Percentiles rank a stretch among this genome's conserved stretches.
Evolutionary conservation across 1,140 invertebrate species (phyloP).

Genomic region (Drosophila virilis): DNA sequence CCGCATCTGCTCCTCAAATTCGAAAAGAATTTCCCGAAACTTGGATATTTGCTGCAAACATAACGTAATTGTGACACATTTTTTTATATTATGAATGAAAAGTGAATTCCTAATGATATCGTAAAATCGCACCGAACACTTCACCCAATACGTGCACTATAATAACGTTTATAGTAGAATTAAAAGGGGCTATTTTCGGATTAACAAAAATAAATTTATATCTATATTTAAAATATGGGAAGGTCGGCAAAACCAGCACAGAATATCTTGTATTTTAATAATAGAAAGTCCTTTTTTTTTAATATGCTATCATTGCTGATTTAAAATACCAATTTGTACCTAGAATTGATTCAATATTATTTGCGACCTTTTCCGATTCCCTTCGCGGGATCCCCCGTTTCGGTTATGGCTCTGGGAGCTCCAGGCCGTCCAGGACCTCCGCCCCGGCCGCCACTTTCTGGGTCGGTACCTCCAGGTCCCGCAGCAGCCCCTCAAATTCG

Average conservation of each 20-base stretch:
- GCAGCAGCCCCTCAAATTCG: constrained; percentile 27
- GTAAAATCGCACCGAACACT: background rate
- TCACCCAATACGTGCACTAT: background rate
- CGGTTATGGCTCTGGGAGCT: background rate
- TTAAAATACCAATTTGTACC: background rate
- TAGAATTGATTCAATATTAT: background rate
- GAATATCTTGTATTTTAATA: too few relatives aligned
- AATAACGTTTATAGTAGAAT: background rate
- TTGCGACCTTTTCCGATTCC: background rate
- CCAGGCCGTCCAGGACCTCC: background rate
- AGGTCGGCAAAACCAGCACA: too few relatives aligned
- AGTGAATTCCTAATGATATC: too few relatives aligned
- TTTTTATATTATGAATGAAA: background rate
- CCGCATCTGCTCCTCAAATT: constrained; percentile 3
- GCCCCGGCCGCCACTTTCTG: background rate
- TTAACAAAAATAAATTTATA: too few relatives aligned
- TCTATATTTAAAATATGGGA: too few relatives aligned
- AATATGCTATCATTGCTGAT: background rate
- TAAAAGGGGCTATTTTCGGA: too few relatives aligned
- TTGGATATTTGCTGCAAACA: constrained; percentile 43
- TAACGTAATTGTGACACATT: constrained; percentile 35
- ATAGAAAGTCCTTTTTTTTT: background rate
- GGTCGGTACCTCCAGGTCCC: background rate
- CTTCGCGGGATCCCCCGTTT: background rate
- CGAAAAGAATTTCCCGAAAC: constrained; percentile 49